These are phyloP conservation scores for Cepaea nemoralis DNA, from an alignment of 1,140 invertebrate genomes.

Conservation along the genomic window DNA sequence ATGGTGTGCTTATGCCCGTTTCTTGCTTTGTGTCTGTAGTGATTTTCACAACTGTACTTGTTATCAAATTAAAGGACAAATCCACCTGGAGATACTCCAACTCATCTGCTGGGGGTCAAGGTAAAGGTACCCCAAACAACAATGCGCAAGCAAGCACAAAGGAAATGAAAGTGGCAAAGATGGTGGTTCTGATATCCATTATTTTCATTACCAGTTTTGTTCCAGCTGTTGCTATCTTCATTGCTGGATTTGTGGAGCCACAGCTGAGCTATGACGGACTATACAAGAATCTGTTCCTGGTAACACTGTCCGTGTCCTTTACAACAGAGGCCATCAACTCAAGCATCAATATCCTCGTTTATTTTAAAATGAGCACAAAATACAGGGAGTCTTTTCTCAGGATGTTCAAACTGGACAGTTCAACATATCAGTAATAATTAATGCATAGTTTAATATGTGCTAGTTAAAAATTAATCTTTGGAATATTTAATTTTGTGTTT, in stretches of 20 bases:
- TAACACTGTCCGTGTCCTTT: not conserved
- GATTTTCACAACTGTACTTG: not conserved
- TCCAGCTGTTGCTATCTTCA: not conserved
- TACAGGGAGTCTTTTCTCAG: not conserved
- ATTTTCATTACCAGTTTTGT: conserved; percentile 14
- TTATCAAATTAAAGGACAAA: not conserved
- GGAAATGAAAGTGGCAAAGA: conserved; percentile 1
- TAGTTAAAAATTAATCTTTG: no score
- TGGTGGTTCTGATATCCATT: not conserved
- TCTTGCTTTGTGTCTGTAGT: not conserved
- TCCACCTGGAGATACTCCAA: not conserved
- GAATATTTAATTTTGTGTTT: no score
- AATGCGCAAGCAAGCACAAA: not conserved
- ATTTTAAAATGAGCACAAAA: not conserved
- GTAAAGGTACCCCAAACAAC: not conserved
- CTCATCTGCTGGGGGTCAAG: not conserved
- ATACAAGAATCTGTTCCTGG: not conserved
- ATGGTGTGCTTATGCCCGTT: not conserved
- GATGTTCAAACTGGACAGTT: conserved; percentile 5
- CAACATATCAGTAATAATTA: no score
- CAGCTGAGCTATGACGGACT: not conserved
- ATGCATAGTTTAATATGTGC: no score
- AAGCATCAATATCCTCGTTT: not conserved
- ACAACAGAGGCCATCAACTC: not conserved
- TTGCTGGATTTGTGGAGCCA: not conserved